These are phyloP conservation scores for Phoebastria nigripes DNA, from an alignment of 2,797 vertebrate species.

Conservation along the genomic window DNA sequence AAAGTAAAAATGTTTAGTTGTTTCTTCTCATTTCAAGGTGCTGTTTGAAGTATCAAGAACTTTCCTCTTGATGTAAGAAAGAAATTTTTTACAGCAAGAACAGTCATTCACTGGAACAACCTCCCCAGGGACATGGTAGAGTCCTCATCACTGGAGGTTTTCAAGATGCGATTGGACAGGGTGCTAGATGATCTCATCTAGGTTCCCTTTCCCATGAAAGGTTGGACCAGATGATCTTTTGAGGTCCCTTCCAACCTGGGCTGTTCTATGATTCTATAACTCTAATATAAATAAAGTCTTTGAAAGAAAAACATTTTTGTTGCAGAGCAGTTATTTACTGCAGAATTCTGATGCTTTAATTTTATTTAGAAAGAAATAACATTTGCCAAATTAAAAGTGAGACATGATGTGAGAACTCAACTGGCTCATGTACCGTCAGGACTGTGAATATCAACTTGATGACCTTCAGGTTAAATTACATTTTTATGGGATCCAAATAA, in stretches of 20 bases:
- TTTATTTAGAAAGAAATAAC: background rate
- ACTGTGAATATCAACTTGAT: background rate
- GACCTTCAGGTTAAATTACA: background rate
- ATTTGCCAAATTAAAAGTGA: background rate
- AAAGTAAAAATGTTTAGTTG: background rate
- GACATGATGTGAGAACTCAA: background rate
- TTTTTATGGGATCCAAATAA: background rate
- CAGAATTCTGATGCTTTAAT: background rate
- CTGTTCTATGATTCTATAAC: background rate
- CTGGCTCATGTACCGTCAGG: background rate
- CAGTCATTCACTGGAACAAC: background rate
- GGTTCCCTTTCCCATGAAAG: background rate
- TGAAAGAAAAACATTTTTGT: background rate
- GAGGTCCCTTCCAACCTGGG: background rate
- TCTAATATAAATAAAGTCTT: background rate
- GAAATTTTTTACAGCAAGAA: background rate
- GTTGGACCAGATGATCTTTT: background rate
- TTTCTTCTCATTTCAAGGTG: background rate
- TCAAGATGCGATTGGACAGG: accelerated
- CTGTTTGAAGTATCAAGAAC: background rate
- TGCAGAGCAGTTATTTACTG: background rate
- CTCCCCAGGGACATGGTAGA: background rate
- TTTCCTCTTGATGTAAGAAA: background rate
- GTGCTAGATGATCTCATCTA: background rate
- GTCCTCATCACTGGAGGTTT: background rate